These are phyloP conservation scores for Agapetus fuscipes DNA, from an alignment of 2,888 invertebrate genomes.

Conservation along the genomic window DNA sequence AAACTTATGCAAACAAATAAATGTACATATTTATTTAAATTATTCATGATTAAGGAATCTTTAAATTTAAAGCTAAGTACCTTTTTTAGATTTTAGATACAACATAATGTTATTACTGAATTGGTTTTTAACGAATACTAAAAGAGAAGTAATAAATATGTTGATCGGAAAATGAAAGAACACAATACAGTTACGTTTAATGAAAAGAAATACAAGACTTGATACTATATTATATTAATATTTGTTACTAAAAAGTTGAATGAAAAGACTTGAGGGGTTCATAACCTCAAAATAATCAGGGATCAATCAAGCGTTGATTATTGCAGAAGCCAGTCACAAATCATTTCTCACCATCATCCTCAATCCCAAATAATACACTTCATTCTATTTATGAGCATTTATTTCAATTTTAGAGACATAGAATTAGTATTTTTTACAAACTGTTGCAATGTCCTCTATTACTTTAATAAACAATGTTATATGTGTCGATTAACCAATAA, in stretches of 20 bases:
- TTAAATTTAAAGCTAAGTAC: conserved; percentile 21
- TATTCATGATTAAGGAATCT: conserved; percentile 16
- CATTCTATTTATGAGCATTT: conserved; percentile 22
- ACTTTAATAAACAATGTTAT: conserved; percentile 17
- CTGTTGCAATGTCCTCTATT: conserved; percentile 18
- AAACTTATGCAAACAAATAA: conserved; percentile 13
- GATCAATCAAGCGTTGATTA: too few species aligned
- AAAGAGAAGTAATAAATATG: neutral
- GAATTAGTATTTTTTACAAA: conserved; percentile 20
- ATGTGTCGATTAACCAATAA: conserved; percentile 21
- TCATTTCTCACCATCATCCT: conserved; percentile 9
- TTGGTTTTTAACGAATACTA: conserved; percentile 3
- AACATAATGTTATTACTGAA: conserved; percentile 10
- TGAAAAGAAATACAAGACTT: neutral
- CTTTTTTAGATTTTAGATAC: conserved; percentile 18
- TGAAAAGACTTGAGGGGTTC: too few species aligned
- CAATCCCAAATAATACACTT: conserved; percentile 16
- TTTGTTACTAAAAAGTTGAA: too few species aligned
- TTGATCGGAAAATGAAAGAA: neutral
- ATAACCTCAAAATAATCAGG: too few species aligned
- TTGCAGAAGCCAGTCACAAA: conserved; percentile 18
- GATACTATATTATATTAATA: neutral
- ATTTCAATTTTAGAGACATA: conserved; percentile 15
- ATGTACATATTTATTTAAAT: conserved; percentile 22
- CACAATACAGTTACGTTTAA: neutral